Base-by-base conservation (phyloP, 2,888 invertebrate species). In the Ormyrus nitidulus region DNA sequence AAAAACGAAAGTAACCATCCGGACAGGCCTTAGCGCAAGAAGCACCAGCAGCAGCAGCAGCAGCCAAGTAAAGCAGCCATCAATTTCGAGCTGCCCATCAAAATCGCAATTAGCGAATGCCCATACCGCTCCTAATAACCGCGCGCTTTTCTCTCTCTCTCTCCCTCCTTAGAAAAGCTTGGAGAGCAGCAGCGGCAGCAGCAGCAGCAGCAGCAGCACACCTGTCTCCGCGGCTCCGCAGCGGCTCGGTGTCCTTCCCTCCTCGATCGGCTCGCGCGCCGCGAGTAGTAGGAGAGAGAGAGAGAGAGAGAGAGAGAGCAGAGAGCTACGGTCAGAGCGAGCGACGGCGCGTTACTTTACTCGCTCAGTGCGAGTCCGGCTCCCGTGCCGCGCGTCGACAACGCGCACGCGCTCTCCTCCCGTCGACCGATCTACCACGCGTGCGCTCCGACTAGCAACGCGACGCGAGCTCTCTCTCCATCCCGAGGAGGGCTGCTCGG, bases 361-460 rank as follows among this genome's bases (percentile, higher is more conserved):
- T 19, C 19, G 19, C 65, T 77, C 78, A 78, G 81, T 81, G 75
- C 71, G 75, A 81, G 77, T 71, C 46, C 71, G 78, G 77, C 81
- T 75, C 51, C 75, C 77, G 78, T 56, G 72, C 13, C 76, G 71
- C 73, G 65, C 69, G 72, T 61, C 66, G 62, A 72, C 19, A 51
- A 19, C 51, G n/a, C 56, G 46, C 64, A 48, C 61, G 64, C 53
- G 54, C 64, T 13, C 53, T 7, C 58, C 11, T 46, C 13, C 8
- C 8, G 19, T 13, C 59, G 56, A n/a, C 7, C 51, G 80, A 73
- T 77, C 77, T 80, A 72, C 5, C n/a, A 53, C 69, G 77, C 73
- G 51, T 74, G 69, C 73, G 73, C 76, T 6, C 44, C 19, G 13
- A 13, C 13, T 13, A 13, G 13, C 13, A 49, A 6, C 46, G 46